These are phyloP conservation scores for Ornithoptera alexandrae DNA, from an alignment of 2,888 invertebrate species.

Conservation along the genomic window DNA sequence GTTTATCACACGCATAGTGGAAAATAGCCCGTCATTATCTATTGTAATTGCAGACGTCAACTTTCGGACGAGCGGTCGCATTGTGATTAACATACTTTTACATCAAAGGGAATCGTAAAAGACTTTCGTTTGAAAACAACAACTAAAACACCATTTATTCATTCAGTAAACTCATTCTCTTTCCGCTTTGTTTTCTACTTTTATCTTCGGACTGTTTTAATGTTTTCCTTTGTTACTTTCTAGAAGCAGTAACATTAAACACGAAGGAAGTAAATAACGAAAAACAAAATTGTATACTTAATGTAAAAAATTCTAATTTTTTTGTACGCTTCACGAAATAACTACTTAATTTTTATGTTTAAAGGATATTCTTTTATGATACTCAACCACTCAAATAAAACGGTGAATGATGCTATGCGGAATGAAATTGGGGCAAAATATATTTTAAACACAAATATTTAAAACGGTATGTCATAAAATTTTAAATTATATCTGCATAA, in stretches of 20 bases:
- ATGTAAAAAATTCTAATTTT: background rate
- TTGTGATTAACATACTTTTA: constrained; percentile 14
- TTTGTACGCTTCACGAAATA: background rate
- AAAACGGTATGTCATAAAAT: background rate
- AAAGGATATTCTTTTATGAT: background rate
- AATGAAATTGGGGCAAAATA: background rate
- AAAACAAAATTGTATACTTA: background rate
- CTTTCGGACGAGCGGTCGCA: constrained; percentile 8
- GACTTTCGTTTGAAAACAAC: constrained; percentile 10
- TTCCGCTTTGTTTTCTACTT: background rate
- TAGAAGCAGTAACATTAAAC: background rate
- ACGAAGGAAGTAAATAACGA: background rate
- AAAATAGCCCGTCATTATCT: constrained; percentile 18
- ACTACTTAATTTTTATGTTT: background rate
- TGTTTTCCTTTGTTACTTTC: background rate
- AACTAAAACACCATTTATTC: background rate
- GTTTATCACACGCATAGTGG: constrained; percentile 21
- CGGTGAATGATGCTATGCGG: background rate
- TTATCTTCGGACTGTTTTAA: background rate
- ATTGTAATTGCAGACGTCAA: constrained; percentile 8
- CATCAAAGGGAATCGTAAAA: constrained; percentile 15
- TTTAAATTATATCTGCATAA: background rate
- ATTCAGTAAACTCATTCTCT: background rate
- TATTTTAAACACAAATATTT: background rate
- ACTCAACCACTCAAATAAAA: background rate